Percentiles rank a stretch among this genome's conserved stretches.
Evolutionary conservation across 2,113 vertebrate genomes (phyloP).

Genomic region (Drymodes brunneopygia): DNA sequence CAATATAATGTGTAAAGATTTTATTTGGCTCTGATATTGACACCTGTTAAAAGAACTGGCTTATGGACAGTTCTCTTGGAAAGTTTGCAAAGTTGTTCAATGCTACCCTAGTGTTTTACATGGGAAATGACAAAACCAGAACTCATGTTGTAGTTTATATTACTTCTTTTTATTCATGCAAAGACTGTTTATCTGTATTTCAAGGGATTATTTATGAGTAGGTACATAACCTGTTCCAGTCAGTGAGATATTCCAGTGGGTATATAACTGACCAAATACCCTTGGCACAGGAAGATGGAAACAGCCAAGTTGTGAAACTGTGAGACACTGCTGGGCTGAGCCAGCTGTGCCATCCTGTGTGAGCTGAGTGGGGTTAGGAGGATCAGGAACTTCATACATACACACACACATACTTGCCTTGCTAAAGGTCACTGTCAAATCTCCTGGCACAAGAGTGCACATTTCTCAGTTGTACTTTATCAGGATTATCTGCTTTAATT

Average conservation of each 20-base stretch:
- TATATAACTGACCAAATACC: not conserved
- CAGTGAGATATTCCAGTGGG: not conserved
- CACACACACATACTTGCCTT: not conserved
- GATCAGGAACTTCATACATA: not conserved
- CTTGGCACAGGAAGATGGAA: not conserved
- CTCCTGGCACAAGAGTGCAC: not conserved
- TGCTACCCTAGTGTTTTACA: not conserved
- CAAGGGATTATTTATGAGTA: not conserved
- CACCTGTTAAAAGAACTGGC: conserved; percentile 11
- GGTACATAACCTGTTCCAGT: not conserved
- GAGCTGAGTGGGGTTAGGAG: not conserved
- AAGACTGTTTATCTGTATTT: not conserved
- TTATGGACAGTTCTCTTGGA: not conserved
- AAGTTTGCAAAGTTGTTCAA: not conserved
- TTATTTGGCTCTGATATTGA: conserved; percentile 55
- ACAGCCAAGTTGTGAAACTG: not conserved
- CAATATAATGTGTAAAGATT: conserved; percentile 64
- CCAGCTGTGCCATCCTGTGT: not conserved
- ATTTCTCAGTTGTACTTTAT: not conserved
- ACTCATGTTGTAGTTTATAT: not conserved
- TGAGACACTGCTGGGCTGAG: not conserved
- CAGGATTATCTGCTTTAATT: not conserved
- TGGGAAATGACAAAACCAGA: not conserved
- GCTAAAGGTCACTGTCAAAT: not conserved
- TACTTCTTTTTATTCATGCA: not conserved